These are phyloP conservation scores for Bradypus variegatus DNA, from an alignment of 2,797 vertebrate species.

Conservation along the genomic window DNA sequence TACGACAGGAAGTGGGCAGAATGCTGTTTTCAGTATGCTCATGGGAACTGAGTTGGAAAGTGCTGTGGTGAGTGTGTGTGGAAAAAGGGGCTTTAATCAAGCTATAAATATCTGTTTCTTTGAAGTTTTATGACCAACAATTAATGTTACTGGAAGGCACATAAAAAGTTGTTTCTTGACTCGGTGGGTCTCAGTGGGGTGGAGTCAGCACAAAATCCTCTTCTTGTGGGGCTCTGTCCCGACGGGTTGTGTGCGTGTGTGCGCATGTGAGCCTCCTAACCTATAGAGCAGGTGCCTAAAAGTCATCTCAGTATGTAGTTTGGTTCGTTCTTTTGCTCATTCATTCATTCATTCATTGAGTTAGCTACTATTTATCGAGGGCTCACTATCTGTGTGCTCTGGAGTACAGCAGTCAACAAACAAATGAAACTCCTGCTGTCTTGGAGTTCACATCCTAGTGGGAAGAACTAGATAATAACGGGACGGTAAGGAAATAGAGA, in stretches of 20 bases:
- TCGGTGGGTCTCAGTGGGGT: slow-evolving; percentile 55
- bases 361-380: background rate
- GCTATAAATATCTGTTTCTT: slow-evolving; percentile 78
- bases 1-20: slow-evolving; percentile 77
- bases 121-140: slow-evolving; percentile 78
- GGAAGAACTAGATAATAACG: background rate
- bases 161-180: slow-evolving; percentile 71
- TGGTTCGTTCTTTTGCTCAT: background rate
- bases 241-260: background rate
- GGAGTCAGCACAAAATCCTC: slow-evolving; percentile 25
- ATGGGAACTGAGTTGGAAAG: slow-evolving; percentile 77
- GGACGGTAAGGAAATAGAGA: background rate
- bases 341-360: background rate
- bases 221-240: slow-evolving; percentile 21
- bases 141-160: slow-evolving; percentile 78
- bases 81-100: slow-evolving; percentile 71
- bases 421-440: background rate
- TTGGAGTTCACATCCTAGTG: background rate
- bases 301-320: background rate
- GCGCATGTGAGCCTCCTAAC: background rate
- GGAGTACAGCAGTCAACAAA: background rate
- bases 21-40: slow-evolving; percentile 72
- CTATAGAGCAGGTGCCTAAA: background rate
- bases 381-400: background rate
- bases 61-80: slow-evolving; percentile 77